Percentiles rank a stretch among this genome's conserved stretches.
phyloP scores from a whole-genome alignment of 2,797 vertebrate species.

The Antrozous pallidus region DNA sequence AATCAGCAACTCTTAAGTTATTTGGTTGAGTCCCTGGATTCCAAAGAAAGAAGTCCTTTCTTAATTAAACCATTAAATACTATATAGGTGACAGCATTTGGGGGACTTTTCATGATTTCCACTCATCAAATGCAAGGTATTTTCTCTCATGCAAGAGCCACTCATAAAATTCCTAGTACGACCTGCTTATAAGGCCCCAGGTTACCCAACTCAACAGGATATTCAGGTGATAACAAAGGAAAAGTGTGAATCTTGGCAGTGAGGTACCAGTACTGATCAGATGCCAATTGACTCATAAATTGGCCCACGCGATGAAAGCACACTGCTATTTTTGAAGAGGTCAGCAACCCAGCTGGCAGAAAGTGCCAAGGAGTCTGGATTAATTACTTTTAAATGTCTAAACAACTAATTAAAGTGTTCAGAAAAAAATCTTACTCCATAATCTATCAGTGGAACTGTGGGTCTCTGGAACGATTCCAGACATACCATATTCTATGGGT shows the following conservation, averaged over 20 bases:
- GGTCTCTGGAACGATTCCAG: not conserved
- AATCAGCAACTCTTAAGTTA: not conserved
- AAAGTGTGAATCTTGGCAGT: constrained; percentile 40
- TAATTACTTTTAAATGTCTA: not conserved
- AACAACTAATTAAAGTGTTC: constrained; percentile 25
- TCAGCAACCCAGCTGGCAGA: constrained; percentile 28
- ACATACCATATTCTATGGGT: not conserved
- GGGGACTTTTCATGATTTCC: constrained; percentile 17
- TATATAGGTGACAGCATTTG: not conserved
- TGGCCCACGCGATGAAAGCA: constrained; percentile 6
- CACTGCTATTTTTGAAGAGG: not conserved
- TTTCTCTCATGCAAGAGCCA: not conserved
- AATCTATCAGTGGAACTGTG: not conserved
- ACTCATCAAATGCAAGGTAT: constrained; percentile 24
- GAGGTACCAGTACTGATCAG: not conserved
- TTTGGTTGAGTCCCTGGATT: not conserved
- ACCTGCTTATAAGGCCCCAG: not conserved
- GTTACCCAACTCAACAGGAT: constrained; percentile 5
- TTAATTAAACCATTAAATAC: not conserved
- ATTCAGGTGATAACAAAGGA: constrained; percentile 44
- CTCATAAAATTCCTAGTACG: not conserved
- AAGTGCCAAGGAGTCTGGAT: constrained; percentile 24
- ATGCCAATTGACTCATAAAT: constrained; percentile 20
- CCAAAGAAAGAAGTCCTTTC: not conserved
- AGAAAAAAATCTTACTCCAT: not conserved